Evolutionary conservation across 2,113 vertebrate genomes (phyloP).

Genomic region (Corydoras maculifer): DNA sequence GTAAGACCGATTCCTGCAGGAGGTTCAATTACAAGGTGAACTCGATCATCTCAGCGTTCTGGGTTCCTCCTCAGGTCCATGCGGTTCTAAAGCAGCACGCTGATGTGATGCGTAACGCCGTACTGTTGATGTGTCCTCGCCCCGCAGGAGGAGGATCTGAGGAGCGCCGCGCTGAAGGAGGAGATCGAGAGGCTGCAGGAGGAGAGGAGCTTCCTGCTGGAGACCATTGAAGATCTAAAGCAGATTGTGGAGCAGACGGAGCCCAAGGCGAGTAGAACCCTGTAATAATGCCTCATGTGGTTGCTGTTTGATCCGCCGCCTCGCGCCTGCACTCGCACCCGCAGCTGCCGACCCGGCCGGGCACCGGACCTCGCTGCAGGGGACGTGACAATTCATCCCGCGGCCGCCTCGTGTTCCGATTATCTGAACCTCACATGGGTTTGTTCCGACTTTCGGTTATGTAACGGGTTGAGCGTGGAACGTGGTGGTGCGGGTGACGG

Average conservation of each 20-base stretch:
- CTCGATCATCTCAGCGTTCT: no score
- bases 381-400: neutral
- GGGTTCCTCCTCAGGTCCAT: no score
- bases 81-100: no score
- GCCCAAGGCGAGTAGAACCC: conserved; percentile 44
- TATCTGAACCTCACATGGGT: no score
- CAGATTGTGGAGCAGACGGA: conserved; percentile 58
- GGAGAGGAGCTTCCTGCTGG: conserved; percentile 66
- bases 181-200: conserved; percentile 63
- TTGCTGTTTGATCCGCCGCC: conserved; percentile 42
- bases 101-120: no score
- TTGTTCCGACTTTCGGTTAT: no score
- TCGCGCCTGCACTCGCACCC: conserved; percentile 37
- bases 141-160: conserved; percentile 60
- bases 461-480: no score
- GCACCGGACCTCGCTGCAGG: conserved; percentile 49
- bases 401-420: no score
- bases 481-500: no score
- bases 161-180: conserved; percentile 47
- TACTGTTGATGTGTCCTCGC: neutral
- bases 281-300: conserved; percentile 45
- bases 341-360: conserved; percentile 37
- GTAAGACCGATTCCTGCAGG: conserved; percentile 68
- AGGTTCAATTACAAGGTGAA: conserved; percentile 46
- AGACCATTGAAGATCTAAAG: conserved; percentile 66